Evolutionary conservation across 2,113 vertebrate genomes (phyloP).

Genomic region (Emydura subglobosa): DNA sequence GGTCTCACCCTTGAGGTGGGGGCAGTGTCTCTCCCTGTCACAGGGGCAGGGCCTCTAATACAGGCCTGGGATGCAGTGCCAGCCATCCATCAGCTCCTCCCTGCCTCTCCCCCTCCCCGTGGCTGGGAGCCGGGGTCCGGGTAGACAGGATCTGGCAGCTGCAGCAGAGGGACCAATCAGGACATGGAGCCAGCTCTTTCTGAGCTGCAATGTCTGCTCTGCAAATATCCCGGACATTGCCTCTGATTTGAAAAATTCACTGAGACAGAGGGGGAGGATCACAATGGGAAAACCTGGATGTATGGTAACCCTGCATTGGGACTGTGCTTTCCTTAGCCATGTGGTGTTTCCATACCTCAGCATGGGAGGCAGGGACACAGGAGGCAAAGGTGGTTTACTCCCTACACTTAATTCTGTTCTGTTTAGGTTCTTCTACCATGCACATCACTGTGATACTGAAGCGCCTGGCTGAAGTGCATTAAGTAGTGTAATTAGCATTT

Average conservation of each 20-base stretch:
- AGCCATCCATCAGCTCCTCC: background rate
- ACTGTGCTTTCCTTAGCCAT: background rate
- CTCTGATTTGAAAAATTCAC: background rate
- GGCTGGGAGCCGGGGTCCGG: background rate
- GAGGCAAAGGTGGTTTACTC: background rate
- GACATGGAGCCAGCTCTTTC: background rate
- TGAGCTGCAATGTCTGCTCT: background rate
- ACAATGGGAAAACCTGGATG: background rate
- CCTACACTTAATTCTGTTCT: slow-evolving; percentile 13
- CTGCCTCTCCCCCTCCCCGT: background rate
- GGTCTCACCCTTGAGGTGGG: background rate
- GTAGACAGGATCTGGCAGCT: too few relatives aligned
- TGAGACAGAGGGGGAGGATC: background rate
- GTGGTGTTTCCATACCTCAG: background rate
- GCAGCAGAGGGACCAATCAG: background rate
- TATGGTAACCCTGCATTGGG: background rate
- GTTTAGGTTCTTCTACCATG: background rate
- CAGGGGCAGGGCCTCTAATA: background rate
- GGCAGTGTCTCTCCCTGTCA: background rate
- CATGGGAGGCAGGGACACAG: background rate
- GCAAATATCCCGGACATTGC: background rate
- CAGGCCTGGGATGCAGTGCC: background rate
- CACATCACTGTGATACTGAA: background rate
- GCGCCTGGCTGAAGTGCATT: background rate
- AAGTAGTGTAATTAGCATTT: background rate